These are phyloP conservation scores for Neoaliturus tenellus DNA, from an alignment of 2,888 invertebrate genomes.

Conservation along the genomic window DNA sequence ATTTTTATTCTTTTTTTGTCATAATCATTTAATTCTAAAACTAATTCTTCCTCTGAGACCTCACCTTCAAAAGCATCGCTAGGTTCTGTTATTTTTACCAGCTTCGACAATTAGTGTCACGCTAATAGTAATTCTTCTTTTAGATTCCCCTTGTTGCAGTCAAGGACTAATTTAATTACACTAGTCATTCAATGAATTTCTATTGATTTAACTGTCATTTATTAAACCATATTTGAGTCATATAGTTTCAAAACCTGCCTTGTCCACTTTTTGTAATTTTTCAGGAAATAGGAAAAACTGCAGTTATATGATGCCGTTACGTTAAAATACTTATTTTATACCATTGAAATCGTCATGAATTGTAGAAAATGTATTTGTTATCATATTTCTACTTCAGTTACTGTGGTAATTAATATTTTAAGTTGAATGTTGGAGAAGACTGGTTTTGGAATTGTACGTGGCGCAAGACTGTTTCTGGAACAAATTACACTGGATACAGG, in stretches of 20 bases:
- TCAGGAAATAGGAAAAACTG: slow-evolving; percentile 18
- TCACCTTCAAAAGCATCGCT: no score
- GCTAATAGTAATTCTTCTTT: no score
- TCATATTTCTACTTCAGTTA: background rate
- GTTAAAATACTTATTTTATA: background rate
- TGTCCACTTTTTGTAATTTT: slow-evolving; percentile 5
- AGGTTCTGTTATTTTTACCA: no score
- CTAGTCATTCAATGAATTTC: no score
- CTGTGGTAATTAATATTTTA: background rate
- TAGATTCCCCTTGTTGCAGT: no score
- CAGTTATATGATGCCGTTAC: background rate
- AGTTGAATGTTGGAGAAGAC: slow-evolving; percentile 7
- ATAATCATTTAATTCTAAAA: no score
- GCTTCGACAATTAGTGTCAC: no score
- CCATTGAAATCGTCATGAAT: background rate
- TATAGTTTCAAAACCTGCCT: slow-evolving; percentile 21
- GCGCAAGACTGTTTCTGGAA: slow-evolving; percentile 33
- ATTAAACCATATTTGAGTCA: no score
- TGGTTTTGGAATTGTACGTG: slow-evolving; percentile 33
- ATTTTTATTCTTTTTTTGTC: no score
- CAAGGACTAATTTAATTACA: no score
- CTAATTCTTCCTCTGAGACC: no score
- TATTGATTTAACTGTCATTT: no score
- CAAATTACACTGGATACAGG: slow-evolving; percentile 32
- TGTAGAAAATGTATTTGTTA: background rate